A percentile compares a stretch with the other conserved stretches of the same genome.
Evolutionary conservation across 2,797 vertebrate species (phyloP).

Genomic region (Rhinogobio ventralis): DNA sequence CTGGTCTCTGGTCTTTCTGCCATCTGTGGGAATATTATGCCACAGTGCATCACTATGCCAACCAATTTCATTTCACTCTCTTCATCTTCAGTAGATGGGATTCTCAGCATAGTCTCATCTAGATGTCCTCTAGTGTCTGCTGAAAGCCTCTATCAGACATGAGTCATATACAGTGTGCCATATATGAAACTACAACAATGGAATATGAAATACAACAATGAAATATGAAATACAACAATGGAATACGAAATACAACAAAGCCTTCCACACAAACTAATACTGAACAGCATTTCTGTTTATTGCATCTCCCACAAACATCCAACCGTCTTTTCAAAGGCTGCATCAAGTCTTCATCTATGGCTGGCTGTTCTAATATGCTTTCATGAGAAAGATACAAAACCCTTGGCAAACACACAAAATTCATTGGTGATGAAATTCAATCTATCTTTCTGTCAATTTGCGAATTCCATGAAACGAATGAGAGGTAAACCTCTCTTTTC

Average conservation of each 20-base stretch:
- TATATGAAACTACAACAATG: conserved; percentile 27
- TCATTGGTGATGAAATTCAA: conserved; percentile 29
- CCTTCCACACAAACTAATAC: conserved; percentile 11
- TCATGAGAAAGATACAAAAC: conserved; percentile 28
- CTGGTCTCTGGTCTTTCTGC: conserved; percentile 54
- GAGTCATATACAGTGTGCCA: conserved; percentile 23
- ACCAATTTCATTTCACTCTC: conserved; percentile 40
- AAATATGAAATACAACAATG: conserved; percentile 36
- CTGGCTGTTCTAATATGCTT: conserved; percentile 17
- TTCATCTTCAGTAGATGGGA: conserved; percentile 30
- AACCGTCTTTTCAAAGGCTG: conserved; percentile 18
- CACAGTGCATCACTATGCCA: conserved; percentile 45
- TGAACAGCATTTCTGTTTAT: conserved; percentile 25
- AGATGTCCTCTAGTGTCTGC: conserved; percentile 16
- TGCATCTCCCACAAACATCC: conserved; percentile 17
- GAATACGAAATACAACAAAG: conserved; percentile 40
- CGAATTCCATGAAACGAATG: conserved; percentile 33
- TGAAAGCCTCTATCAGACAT: conserved; percentile 43
- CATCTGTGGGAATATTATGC: conserved; percentile 60
- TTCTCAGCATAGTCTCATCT: conserved; percentile 32
- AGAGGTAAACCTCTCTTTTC: conserved; percentile 43
- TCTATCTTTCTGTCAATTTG: conserved; percentile 25
- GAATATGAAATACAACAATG: conserved; percentile 34
- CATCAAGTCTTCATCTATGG: conserved; percentile 2
- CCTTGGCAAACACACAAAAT: conserved; percentile 13